Conservation (phyloP, 2,797 vertebrate genomes). For the Aplochiton taeniatus region DNA sequence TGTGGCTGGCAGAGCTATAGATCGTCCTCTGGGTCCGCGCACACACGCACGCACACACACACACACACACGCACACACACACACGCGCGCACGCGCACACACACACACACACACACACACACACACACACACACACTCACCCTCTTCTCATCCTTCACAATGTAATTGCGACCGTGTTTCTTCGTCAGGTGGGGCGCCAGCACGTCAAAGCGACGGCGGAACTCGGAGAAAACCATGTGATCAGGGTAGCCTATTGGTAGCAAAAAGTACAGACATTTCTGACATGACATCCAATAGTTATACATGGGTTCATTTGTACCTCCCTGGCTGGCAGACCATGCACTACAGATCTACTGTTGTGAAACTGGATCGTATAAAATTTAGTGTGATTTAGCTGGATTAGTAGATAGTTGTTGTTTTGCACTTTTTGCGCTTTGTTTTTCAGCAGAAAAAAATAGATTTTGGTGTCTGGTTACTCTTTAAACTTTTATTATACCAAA, state of each 20-base stretch:
- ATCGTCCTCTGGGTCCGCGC: too few relatives aligned
- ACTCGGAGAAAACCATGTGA: conserved; percentile 97
- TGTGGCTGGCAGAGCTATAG: neutral
- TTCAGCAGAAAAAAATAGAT: too few relatives aligned
- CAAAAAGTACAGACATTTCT: too few relatives aligned
- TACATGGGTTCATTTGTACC: too few relatives aligned
- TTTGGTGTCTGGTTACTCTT: too few relatives aligned
- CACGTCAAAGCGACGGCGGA: conserved; percentile 92
- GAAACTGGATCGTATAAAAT: neutral
- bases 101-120: conserved; percentile 65
- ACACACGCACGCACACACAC: neutral
- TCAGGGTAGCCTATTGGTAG: conserved; percentile 89
- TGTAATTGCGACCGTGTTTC: conserved; percentile 96
- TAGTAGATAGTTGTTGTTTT: too few relatives aligned
- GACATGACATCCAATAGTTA: too few relatives aligned
- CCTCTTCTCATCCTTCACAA: conserved; percentile 93
- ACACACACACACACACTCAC: conserved; percentile 65
- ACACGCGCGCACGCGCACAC: too few relatives aligned
- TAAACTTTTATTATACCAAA: too few relatives aligned
- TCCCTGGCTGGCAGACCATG: neutral
- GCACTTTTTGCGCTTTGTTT: too few relatives aligned
- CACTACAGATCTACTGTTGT: neutral
- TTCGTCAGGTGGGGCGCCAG: conserved; percentile 95
- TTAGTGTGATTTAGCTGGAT: too few relatives aligned
- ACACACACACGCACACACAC: neutral